phyloP scores from a whole-genome alignment of 2,888 invertebrate species.

The Geophilus truncorum region DNA sequence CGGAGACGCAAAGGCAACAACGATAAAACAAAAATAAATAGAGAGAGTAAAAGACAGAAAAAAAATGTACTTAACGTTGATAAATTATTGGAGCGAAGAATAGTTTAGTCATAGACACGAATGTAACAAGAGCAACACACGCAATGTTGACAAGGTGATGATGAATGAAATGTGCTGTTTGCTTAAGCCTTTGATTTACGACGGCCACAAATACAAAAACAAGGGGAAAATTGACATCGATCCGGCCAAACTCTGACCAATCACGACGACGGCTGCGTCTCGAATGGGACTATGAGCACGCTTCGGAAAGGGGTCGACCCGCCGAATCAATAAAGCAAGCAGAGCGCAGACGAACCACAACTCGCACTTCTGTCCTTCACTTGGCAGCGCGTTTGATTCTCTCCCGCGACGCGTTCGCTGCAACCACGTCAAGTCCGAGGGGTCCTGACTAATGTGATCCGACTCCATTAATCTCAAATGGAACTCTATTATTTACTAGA shows the following conservation, averaged over 20 bases:
- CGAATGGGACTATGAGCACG: background rate
- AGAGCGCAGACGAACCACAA: slow-evolving; percentile 1
- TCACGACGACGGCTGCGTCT: background rate
- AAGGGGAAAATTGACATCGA: slow-evolving; percentile 21
- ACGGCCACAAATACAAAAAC: slow-evolving; percentile 13
- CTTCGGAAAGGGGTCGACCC: background rate
- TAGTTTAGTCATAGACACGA: slow-evolving; percentile 24
- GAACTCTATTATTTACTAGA: background rate
- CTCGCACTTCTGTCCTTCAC: background rate
- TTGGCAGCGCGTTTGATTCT: background rate
- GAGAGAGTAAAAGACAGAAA: background rate
- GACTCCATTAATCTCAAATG: background rate
- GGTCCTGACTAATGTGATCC: too few relatives aligned
- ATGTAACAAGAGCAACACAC: slow-evolving; percentile 6
- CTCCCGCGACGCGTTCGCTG: background rate
- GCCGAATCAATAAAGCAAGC: background rate
- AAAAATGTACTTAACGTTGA: background rate
- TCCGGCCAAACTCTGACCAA: slow-evolving; percentile 20
- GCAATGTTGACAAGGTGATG: slow-evolving; percentile 27
- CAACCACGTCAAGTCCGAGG: background rate
- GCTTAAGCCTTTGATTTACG: slow-evolving; percentile 22
- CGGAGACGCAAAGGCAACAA: background rate
- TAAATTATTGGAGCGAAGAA: slow-evolving; percentile 3
- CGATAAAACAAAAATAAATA: background rate
- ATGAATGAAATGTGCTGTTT: slow-evolving; percentile 25